A percentile compares a stretch with the other conserved stretches of the same genome.
These are phyloP conservation scores for Notarius lentiginosus DNA, from an alignment of 2,113 vertebrate genomes.

Conservation along the genomic window DNA sequence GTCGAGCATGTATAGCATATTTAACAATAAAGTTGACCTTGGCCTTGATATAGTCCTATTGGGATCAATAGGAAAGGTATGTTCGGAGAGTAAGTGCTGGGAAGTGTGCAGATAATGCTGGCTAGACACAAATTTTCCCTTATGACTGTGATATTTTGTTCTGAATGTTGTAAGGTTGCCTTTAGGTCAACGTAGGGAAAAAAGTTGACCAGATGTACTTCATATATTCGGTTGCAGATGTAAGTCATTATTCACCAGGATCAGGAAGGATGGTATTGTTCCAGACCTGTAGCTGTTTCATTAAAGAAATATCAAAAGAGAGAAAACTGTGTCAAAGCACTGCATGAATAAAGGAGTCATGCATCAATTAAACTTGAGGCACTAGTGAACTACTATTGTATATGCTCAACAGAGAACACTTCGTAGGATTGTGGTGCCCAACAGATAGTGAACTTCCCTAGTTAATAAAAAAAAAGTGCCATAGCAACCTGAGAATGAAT, in stretches of 20 bases:
- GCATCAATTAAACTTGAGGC: neutral
- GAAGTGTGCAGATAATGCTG: neutral
- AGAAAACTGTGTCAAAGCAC: neutral
- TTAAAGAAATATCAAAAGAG: neutral
- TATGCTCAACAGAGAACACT: neutral
- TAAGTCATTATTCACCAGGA: neutral
- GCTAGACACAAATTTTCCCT: no score
- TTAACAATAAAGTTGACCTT: no score
- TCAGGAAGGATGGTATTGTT: neutral
- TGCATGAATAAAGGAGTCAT: slow-evolving; percentile 1
- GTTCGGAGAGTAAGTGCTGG: neutral
- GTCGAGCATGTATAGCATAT: no score
- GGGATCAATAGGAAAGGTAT: neutral
- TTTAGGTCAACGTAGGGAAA: neutral
- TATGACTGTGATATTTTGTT: neutral
- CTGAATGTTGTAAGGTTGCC: neutral
- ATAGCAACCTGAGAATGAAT: neutral
- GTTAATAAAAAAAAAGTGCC: neutral
- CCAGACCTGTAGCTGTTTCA: slow-evolving; percentile 2
- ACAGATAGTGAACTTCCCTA: neutral
- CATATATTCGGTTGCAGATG: slow-evolving; percentile 4
- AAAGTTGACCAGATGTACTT: neutral
- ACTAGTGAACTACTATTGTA: neutral
- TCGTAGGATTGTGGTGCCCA: neutral
- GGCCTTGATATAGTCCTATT: neutral